Base-by-base conservation (phyloP, 2,113 vertebrate species). In the Ammodytes marinus region DNA sequence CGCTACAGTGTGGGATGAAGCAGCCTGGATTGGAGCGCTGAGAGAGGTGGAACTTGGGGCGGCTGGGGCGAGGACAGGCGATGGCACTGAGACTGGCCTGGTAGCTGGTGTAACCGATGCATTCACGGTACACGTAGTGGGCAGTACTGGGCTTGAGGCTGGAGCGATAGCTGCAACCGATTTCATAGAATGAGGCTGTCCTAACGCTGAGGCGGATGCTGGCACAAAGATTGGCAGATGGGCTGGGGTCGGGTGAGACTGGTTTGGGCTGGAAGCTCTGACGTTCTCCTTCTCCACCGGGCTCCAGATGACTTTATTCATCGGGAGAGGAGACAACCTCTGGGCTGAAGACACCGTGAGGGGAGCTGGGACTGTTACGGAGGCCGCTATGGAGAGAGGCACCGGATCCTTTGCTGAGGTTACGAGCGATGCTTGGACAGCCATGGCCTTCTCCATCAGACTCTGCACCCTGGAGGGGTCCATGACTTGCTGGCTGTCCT, bases 401-500 rank as follows among this genome's bases (percentile, higher is more conserved):
- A 37, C 60, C 37, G 69, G 74, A 50, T 54, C 63, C 10, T 66
- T 75, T 19, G 11, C 42, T 7, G 71, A 42, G 5, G 57, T 37
- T 5, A 64, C 75, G 37, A 69, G 57, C 2, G 90, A 50, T 2
- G 27, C 74, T 0, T 88, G 76, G 10, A 78, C 68, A 6, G 91
- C 74, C 90, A 93, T 91, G 1, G 89, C 92, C 73, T 88, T 92
- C 77, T 92, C 92, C 88, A 91, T 92, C 55, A 92, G 85, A 83
- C 87, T 86, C 78, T 93, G 91, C 37, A 79, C 93, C 27, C 71
- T 83, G 74, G 83, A 89, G 11, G 92, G 79, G 63, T 93, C 90
- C 91, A 94, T 80, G 42, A 92, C 75, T 17, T 89, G 84, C 4
- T 90, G 88, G 79, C 50, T 49, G 42, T 92, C 91, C 50, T 94